Base-by-base conservation (phyloP, 2,888 invertebrate genomes). In the Lithosia quadra region DNA sequence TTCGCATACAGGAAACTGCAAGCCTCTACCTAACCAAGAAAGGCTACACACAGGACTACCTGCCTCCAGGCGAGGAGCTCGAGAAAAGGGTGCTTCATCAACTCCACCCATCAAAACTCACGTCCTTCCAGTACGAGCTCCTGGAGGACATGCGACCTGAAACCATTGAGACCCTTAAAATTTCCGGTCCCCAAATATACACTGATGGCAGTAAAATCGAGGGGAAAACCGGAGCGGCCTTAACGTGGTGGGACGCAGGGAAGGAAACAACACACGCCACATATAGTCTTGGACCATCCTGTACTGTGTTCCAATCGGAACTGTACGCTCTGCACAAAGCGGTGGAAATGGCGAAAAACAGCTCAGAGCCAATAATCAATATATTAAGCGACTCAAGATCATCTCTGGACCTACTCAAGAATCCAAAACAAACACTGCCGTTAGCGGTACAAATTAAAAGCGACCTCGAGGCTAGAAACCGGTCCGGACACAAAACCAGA, bases 351-450 rank as follows among this genome's bases (percentile, higher is more conserved):
- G 57, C 39, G 10, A 36, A 13, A 18, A 18, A 33, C 7, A 68
- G 43, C 36, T 0, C 1, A 7, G 28, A 39, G 2, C 8, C 53
- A 0, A 22, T 9, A 18, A 18, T 49, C 0, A 58, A 49, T 21
- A 60, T 67, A 0, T 15, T 58, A 0, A 70, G 73, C 57, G 70
- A 68, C 61, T 70, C 70, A 28, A 59, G 69, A 58, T 73, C 73
- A 3, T 62, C 70, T 1, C 60, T 73, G 0, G 69, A 73, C 9
- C 63, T 63, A 10, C 56, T 68, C 18, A 28, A 8, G 9, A 63
- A 63, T 24, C 63, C 57, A 0, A 24, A n/a, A 21, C 21, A 22
- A 1, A 21, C 2, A 5, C 66, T 53, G 1, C 73, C 68, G 3
- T 55, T 70, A 22, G 43, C 53, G 5, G 33, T 24, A 5, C 2